Evolutionary conservation across 92 coral and sea anemone genomes (phyloP).

Genomic region (Umimayanthus kanabou): DNA sequence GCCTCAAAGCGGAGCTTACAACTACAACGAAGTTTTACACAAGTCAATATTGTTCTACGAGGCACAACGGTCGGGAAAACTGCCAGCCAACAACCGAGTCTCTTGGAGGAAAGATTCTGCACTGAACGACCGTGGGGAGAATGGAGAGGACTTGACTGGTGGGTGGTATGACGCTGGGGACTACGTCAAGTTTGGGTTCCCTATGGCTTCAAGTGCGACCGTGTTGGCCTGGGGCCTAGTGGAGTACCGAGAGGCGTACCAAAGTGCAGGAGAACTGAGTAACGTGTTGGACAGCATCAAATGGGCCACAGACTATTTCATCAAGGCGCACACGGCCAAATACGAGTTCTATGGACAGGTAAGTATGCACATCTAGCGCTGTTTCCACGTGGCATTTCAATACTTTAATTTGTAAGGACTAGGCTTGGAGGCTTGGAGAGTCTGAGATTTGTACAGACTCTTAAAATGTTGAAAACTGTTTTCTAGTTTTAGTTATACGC

Average conservation of each 20-base stretch:
- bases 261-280: slow-evolving; percentile 74
- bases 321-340: slow-evolving; percentile 82
- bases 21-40: slow-evolving; percentile 73
- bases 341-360: slow-evolving; percentile 92
- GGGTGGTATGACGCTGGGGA: slow-evolving; percentile 98
- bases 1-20: slow-evolving; percentile 28
- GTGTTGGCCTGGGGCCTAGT: slow-evolving; percentile 89
- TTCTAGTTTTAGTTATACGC: too few species aligned
- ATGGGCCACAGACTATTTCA: slow-evolving; percentile 93
- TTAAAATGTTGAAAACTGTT: too few species aligned
- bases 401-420: too few species aligned
- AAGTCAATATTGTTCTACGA: slow-evolving; percentile 92
- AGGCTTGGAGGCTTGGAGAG: too few species aligned
- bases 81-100: slow-evolving; percentile 80
- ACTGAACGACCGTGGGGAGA: slow-evolving; percentile 62
- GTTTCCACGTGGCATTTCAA: too few species aligned
- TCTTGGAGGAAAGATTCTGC: slow-evolving; percentile 94
- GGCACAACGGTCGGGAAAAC: slow-evolving; percentile 93
- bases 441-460: too few species aligned
- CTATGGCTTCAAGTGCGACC: slow-evolving; percentile 91
- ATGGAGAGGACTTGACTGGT: slow-evolving; percentile 85
- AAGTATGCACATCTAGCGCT: too few species aligned
- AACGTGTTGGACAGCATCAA: slow-evolving; percentile 72
- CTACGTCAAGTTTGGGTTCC: slow-evolving; percentile 93
- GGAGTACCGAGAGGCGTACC: slow-evolving; percentile 74